Percentiles rank a stretch among this genome's conserved stretches.
These are phyloP conservation scores for Pogona vitticeps DNA, from an alignment of 2,113 vertebrate genomes.

Conservation along the genomic window DNA sequence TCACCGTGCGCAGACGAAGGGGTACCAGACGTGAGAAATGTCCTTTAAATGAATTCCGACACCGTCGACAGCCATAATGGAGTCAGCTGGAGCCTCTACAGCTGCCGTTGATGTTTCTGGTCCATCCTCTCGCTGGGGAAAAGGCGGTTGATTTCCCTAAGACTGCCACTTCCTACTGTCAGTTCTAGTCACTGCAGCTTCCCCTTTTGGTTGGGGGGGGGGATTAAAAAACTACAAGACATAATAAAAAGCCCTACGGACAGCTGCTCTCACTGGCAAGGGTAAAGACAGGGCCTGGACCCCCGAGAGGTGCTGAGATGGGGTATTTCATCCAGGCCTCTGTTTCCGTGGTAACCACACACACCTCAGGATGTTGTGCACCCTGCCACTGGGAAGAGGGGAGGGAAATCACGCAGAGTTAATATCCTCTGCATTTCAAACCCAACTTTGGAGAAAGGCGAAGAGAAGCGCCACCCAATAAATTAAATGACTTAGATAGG, in stretches of 20 bases:
- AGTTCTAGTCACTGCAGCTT: accelerated
- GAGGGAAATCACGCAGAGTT: background rate
- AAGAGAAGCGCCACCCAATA: background rate
- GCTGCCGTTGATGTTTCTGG: background rate
- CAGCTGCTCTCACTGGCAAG: background rate
- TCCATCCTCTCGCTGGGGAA: background rate
- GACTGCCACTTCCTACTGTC: too few species aligned
- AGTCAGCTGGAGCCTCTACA: background rate
- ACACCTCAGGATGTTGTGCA: background rate
- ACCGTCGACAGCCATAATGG: background rate
- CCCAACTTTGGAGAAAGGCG: too few species aligned
- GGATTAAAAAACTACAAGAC: too few species aligned
- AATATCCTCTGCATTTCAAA: background rate
- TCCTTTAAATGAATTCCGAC: background rate
- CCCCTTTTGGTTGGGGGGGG: background rate
- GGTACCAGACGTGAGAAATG: too few species aligned
- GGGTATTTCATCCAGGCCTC: background rate
- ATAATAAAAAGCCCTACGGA: background rate
- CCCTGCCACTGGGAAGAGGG: background rate
- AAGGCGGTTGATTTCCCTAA: background rate
- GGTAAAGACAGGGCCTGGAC: background rate
- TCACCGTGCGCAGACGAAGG: background rate
- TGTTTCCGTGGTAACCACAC: background rate
- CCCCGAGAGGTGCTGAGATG: background rate
- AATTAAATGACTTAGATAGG: too few species aligned